Percentiles rank a stretch among this genome's conserved stretches.
phyloP scores from a whole-genome alignment of 2,888 invertebrate genomes.

The Notodonta dromedarius region DNA sequence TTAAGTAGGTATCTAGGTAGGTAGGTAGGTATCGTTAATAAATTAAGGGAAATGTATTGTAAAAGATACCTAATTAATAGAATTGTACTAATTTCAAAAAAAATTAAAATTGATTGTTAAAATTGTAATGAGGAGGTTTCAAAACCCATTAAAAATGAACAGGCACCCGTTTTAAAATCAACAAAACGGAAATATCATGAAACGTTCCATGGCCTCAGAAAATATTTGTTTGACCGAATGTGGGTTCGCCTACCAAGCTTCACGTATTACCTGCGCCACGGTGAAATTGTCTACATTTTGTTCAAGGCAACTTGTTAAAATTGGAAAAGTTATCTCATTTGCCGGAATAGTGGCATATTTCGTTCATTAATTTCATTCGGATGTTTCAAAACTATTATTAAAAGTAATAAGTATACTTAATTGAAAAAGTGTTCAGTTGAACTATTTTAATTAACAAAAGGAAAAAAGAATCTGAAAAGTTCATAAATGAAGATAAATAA shows the following conservation, averaged over 20 bases:
- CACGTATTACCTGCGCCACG: conserved; percentile 26
- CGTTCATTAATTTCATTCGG: neutral
- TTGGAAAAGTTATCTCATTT: conserved; percentile 40
- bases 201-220: neutral
- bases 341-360: conserved; percentile 22
- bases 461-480: too few species aligned
- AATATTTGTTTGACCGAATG: conserved; percentile 16
- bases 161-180: neutral
- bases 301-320: conserved; percentile 35
- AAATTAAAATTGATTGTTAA: too few species aligned
- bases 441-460: too few species aligned
- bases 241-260: conserved; percentile 10
- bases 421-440: neutral
- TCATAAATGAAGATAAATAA: too few species aligned
- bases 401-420: neutral
- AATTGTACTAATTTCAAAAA: too few species aligned
- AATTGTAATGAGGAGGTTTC: too few species aligned
- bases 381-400: neutral
- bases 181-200: neutral
- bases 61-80: too few species aligned
- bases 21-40: too few species aligned
- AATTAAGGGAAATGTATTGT: too few species aligned
- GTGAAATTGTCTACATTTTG: conserved; percentile 29
- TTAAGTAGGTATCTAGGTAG: too few species aligned
- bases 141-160: too few species aligned